Base-by-base conservation (phyloP, 30 jellyfish, hydroid and myxozoan species). In the Aurelia coerulea region DNA sequence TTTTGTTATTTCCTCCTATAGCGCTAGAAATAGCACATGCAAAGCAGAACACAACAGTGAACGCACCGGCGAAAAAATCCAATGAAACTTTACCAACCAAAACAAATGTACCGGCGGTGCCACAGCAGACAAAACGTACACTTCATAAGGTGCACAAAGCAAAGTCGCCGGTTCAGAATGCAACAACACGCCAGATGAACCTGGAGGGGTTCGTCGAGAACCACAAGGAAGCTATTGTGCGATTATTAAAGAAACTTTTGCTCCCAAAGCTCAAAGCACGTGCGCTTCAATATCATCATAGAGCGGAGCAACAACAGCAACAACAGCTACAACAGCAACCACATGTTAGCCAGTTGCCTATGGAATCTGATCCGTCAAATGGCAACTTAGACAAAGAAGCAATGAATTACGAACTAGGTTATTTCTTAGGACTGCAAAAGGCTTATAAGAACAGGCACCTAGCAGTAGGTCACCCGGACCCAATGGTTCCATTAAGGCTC, bases 371-470 rank as follows among this genome's bases (percentile, higher is more conserved):
- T 54, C 81, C 72, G 7, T 42, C 80, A 11, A 65, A 73, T 58
- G 77, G 84, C 2, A 84, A 84, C 52, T 81, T 84, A 13, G 93
- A 84, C 68, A 84, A 73, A 74, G 93, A 84, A 59, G 93, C 93
- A 15, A 84, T 84, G 93, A 84, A 84, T 67, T 84, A 84, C 67
- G 93, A 84, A 53, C 87, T 84, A 23, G 93, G 93, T 16, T 84
- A 84, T 72, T 84, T 84, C 46, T 56, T 84, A 10, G 93, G 93
- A 23, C 35, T 84, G 41, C 93, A 84, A 63, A 84, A 84, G 56
- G 93, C 93, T 53, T 84, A 68, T 50, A 84, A 73, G 77, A 84
- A 84, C 39, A 84, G 85, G 19, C 82, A 77, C 33, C 54, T 84
- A 49, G 31, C 37, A 33, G 93, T 74, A 4, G 83, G 74, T 8